Evolutionary conservation across 1,140 invertebrate species (phyloP), one percentile per base, ranked within the genome.

Genomic region (Vanessa atalanta): DNA sequence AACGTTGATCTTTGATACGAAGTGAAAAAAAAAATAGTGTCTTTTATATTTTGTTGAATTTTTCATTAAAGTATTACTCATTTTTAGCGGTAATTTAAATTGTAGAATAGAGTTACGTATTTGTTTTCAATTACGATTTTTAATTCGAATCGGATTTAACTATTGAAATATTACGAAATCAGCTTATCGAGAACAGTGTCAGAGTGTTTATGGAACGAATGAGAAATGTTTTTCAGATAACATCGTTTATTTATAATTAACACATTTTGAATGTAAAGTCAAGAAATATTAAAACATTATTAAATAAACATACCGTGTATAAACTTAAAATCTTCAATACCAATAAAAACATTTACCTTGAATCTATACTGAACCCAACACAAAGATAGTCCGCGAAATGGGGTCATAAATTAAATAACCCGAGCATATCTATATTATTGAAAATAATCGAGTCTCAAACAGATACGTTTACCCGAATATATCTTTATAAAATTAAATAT

Each of bases 141-240:
- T 15, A 5, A 20, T 57, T 57, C 53, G 20, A 13, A 13, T 23
- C 53, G 53, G 6, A 26, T 12, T 43, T 1, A 8, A 23, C 13
- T 26, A 12, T 23, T 23, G 8, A 23, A 26, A 13, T 13, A n/a
- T 11, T 9, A 43, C 8, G 16, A 55, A 20, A 57, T 57, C 53
- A 57, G 53, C 16, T 13, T 23, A 57, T 11, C 11, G 53, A 57
- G 53, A 57, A 57, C 53, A 8, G 51, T 53, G 53, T 15, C 15
- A 8, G 9, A 7, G 20, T 11, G 20, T 20, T 23, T 57, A 12
- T 13, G 13, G 12, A 26, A 61, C 5, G 26, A n/a, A 67, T 53
- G 48, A 71, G 64, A 31, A 57, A 72, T 76, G 69, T 55, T 76
- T 76, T 76, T 76, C 70, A 76, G 74, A 26, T 65, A 12, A 20